Percentiles rank a stretch among this genome's conserved stretches.
Conservation (phyloP, 2,113 vertebrate genomes). For the Oncorhynchus masou region DNA sequence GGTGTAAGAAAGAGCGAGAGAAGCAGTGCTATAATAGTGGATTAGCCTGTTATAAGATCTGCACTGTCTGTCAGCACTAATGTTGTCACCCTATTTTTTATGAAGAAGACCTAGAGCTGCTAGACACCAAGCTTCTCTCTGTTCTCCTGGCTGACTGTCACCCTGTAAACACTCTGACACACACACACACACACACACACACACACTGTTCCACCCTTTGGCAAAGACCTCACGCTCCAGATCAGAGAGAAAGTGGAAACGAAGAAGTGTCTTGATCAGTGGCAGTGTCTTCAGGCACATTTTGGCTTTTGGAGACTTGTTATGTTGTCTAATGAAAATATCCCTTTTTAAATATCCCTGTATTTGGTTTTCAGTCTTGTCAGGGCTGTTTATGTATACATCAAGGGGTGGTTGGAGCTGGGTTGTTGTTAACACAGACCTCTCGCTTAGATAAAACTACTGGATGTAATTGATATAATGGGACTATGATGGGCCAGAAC, state of each 20-base stretch:
- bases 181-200: background rate
- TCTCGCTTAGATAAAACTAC: conserved; percentile 19
- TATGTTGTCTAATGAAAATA: no score
- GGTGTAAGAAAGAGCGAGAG: background rate
- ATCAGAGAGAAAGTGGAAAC: background rate
- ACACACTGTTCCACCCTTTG: background rate
- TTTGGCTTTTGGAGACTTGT: background rate
- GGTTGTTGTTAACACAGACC: conserved; percentile 40
- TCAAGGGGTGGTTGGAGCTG: conserved; percentile 27
- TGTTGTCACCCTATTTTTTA: conserved; percentile 9
- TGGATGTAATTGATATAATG: background rate
- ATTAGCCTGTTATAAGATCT: conserved; percentile 43
- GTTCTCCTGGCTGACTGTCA: background rate
- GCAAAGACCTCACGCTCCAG: background rate
- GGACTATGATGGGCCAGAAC: background rate
- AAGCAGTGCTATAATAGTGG: conserved; percentile 32
- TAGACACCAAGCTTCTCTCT: background rate
- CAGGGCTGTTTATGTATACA: conserved; percentile 40
- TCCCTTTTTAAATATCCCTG: background rate
- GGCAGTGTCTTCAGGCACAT: background rate
- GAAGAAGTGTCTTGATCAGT: background rate
- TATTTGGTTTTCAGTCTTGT: conserved; percentile 31
- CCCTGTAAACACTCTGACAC: background rate
- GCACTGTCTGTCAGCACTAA: conserved; percentile 14
- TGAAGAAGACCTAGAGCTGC: background rate